A percentile compares a stretch with the other conserved stretches of the same genome.
These are phyloP conservation scores for Hystrix brachyura DNA, from an alignment of 2,113 vertebrate species.

Conservation along the genomic window DNA sequence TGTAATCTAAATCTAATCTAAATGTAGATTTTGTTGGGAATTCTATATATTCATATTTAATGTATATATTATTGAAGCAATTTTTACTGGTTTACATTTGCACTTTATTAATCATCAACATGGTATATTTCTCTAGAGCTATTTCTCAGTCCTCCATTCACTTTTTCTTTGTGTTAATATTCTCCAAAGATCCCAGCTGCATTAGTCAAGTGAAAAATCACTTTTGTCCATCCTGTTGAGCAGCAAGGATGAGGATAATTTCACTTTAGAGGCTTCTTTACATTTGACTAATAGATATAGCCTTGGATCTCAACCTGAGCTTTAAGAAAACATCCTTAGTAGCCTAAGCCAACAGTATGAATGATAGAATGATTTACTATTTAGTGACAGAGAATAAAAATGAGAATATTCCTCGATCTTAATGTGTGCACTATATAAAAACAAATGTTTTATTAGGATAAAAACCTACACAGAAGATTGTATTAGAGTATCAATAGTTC, in stretches of 20 bases:
- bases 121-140: background rate
- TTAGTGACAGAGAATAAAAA: background rate
- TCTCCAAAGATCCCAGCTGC: conserved; percentile 45
- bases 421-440: background rate
- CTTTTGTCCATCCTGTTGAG: conserved; percentile 19
- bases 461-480: background rate
- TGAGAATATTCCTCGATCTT: background rate
- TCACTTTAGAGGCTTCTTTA: conserved; percentile 66
- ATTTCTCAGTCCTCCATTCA: background rate
- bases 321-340: background rate
- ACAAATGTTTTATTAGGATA: conserved; percentile 30
- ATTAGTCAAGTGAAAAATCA: conserved; percentile 60
- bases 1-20: background rate
- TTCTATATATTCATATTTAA: background rate
- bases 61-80: background rate
- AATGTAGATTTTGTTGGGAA: background rate
- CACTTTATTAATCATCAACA: background rate
- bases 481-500: fast-evolving
- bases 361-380: background rate
- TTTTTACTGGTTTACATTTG: background rate
- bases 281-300: conserved; percentile 52
- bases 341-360: background rate
- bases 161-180: conserved; percentile 22
- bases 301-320: background rate
- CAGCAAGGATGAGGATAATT: conserved; percentile 46